Evolutionary conservation across 1,140 invertebrate species (phyloP), one percentile per base, ranked within the genome.

Genomic region (Onthophagus taurus): DNA sequence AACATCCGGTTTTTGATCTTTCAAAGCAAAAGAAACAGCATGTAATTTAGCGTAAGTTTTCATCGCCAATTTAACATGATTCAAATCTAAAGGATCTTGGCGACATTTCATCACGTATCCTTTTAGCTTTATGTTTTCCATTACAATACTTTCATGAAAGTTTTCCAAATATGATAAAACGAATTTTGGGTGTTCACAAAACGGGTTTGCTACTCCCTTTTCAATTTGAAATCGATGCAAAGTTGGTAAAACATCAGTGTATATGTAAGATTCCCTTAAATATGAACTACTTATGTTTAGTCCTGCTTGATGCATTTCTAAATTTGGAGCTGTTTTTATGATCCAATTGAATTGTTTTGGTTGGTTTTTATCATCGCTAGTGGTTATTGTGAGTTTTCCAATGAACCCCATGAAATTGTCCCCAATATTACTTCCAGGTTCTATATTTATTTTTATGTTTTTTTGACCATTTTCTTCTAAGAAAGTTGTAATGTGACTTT

Each of bases 41-140:
- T 78, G 76, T 9, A 72, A 64, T 36, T 64, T 67, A 5, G 65
- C 75, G 50, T 76, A 65, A n/a, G 61, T 63, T 44, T 64, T 57
- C 17, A 77, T 57, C 0, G 70, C 62, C 2, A 68, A 29, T 11
- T 51, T 54, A 4, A 71, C 54, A 47, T 74, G 68, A 1, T 68
- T 60, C 13, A 63, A 39, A 5, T 66, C 57, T 2, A 77, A 47
- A 2, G 67, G 55, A 12, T 55, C 45, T 4, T 65, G 63, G 30
- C 70, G 62, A 47, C 75, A 59, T 30, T 66, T 58, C 48, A 78
- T 61, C n/a, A 33, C 23, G 46, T 64, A 77, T 1, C 67, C 67
- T 5, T 45, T 23, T 1, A 49, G 30, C 31, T 60, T 55, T 11
- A 80, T 50, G 57, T 80, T 72, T 53, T 76, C 68, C 41, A 78